Conservation (phyloP, 1,140 invertebrate genomes). For the Drosophila arawakana region DNA sequence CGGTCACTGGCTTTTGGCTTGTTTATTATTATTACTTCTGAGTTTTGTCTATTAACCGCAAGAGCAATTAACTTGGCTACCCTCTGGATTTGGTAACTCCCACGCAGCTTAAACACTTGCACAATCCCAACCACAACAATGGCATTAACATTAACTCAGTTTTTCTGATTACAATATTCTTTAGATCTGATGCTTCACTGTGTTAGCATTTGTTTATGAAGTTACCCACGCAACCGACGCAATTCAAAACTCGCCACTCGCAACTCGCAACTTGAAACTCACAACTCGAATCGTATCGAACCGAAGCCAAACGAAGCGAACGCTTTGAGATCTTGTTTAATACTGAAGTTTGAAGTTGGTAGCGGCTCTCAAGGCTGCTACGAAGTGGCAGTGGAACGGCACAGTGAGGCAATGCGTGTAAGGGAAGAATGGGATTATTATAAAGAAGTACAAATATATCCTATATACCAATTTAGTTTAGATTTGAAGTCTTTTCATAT, state of each 20-base stretch:
- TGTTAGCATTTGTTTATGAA: slow-evolving; percentile 11
- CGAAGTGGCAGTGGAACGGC: slow-evolving; percentile 49
- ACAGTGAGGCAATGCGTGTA: slow-evolving; percentile 22
- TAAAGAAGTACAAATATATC: too few species aligned
- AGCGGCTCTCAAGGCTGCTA: slow-evolving; percentile 46
- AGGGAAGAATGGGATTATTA: neutral
- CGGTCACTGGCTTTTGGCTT: slow-evolving; percentile 65
- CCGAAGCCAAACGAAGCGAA: slow-evolving; percentile 40
- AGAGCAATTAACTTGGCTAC: slow-evolving; percentile 64
- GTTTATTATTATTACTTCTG: slow-evolving; percentile 17
- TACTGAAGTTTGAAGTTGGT: slow-evolving; percentile 67
- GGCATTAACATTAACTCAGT: slow-evolving; percentile 36
- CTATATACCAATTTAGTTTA: too few species aligned
- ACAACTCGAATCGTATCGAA: slow-evolving; percentile 1
- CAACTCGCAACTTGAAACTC: slow-evolving; percentile 1
- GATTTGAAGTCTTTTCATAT: too few species aligned
- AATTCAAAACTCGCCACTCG: neutral
- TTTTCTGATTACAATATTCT: slow-evolving; percentile 25
- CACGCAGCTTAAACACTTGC: slow-evolving; percentile 55
- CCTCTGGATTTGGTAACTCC: slow-evolving; percentile 46
- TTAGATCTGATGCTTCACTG: slow-evolving; percentile 22
- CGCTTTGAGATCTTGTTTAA: slow-evolving; percentile 80
- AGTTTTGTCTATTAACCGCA: slow-evolving; percentile 54
- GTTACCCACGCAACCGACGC: slow-evolving; percentile 11
- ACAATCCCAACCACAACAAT: slow-evolving; percentile 23